Evolutionary conservation across 2,797 vertebrate species (phyloP), one percentile per base, ranked within the genome.

Genomic region (Acanthiza pusilla): DNA sequence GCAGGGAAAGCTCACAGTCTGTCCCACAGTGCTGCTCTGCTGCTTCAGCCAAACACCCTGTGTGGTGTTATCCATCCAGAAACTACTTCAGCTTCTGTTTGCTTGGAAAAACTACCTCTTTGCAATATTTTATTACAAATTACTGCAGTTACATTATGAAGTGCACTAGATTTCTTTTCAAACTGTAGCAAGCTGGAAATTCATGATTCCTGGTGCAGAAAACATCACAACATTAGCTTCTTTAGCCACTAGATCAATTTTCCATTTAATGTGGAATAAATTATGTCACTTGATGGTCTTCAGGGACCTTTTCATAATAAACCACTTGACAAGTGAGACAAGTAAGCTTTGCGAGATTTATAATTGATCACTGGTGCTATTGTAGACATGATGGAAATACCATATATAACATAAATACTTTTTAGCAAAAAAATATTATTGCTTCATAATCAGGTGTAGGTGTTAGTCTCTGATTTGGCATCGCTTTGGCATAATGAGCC

Each of bases 311-410:
- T 94, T 57, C 67, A 88, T 57, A 92, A 50, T 68, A 88, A 95
- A 72, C 14, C 32, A 55, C 72, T 94, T 93, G 79, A 94, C 67
- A 42, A 91, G 85, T 53, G 19, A 95, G 76, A 78, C 67, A 84
- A 11, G 15, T 57, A 84, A 90, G 77, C 19, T 89, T 80, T 85
- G 61, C 19, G 19, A 79, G 81, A 30, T 65, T 84, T 88, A 74
- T 82, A 83, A 95, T 86, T 96, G 92, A 94, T 95, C 93, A 77
- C 85, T 95, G 42, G 38, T 82, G 68, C 50, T 67, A 16, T 91
- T 89, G 90, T 92, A 43, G 60, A 71, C 85, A 84, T 65, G 91
- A 88, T 96, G 91, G 88, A 95, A 97, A 96, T 87, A 76, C 81
- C 72, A 87, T 70, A 73, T 85, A 88, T 63, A 94, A 90, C 60